phyloP scores from a whole-genome alignment of 2,113 vertebrate species.

The Pantherophis guttatus region DNA sequence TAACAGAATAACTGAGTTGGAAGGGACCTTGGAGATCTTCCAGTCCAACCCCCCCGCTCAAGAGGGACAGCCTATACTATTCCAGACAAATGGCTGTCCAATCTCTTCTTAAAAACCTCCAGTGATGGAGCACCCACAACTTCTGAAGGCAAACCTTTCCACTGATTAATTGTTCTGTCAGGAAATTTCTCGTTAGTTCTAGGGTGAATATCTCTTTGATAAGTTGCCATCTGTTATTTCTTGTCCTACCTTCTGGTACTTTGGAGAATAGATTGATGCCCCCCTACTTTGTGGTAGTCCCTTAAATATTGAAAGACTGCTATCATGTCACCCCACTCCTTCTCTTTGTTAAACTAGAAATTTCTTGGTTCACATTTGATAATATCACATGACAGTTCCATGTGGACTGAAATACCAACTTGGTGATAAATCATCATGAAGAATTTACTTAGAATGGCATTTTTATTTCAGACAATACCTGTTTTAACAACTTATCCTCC shows the following conservation, averaged over 20 bases:
- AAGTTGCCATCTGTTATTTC: background rate
- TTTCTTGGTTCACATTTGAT: background rate
- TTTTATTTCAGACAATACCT: background rate
- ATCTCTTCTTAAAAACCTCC: background rate
- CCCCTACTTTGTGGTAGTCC: background rate
- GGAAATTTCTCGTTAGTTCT: background rate
- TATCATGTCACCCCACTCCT: background rate
- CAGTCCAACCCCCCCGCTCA: too few species aligned
- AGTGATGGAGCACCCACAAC: background rate
- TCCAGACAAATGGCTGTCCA: background rate
- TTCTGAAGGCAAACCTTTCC: background rate
- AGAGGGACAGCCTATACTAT: too few species aligned
- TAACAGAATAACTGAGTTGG: background rate
- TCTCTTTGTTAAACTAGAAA: background rate
- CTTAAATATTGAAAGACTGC: background rate
- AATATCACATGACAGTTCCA: background rate
- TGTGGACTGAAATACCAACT: background rate
- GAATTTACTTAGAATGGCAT: background rate
- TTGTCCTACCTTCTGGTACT: background rate
- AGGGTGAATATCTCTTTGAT: background rate
- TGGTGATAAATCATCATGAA: background rate
- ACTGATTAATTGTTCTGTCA: background rate
- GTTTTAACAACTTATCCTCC: background rate
- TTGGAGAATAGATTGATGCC: background rate
- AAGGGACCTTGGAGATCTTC: background rate